Base-by-base conservation (phyloP, 2,797 vertebrate species). In the Parambassis ranga region DNA sequence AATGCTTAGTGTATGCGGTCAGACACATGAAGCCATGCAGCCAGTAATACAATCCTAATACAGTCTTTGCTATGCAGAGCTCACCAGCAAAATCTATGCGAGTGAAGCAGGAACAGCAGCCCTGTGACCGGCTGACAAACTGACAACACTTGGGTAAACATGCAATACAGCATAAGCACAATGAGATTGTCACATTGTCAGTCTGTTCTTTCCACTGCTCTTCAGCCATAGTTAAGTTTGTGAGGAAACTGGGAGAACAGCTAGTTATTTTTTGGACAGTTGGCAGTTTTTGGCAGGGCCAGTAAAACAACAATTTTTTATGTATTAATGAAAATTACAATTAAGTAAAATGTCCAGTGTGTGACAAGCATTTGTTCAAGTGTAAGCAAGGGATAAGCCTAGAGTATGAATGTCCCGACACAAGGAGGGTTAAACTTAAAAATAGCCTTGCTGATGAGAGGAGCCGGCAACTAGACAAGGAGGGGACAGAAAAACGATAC, bases 361-460 rank as follows among this genome's bases (percentile, higher is more conserved):
- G 44, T 57, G 51, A 50, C 53, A 48, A 56, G 41, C 23, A n/a
- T 68, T 69, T 69, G 51, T 30, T 57, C 52, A 72, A 51, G 77
- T 13, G 43, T 82, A 82, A 81, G 69, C 52, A 51, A 55, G 64
- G 68, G 81, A 82, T 81, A 65, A 71, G 58, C 58, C 22, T 31
- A 19, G 55, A 32, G 36, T 42, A 44, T 71, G 52, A 67, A 81
- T 80, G 69, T 59, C 65, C 59, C 47, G 55, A 67, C 70, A 72
- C 43, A 14, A 68, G 64, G 65, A 77, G 81, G 72, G 78, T 71
- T 84, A 71, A 71, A 81, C 52, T 74, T 87, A 87, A 86, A 89
- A 87, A 90, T 87, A 91, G 82, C 81, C 37, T 38, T 77, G 83
- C 80, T 85, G 79, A 89, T 83, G 70, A 79, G 65, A 42, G 57